These are phyloP conservation scores for Ceratosolen fusciceps DNA, from an alignment of 1,140 invertebrate species.

Conservation along the genomic window DNA sequence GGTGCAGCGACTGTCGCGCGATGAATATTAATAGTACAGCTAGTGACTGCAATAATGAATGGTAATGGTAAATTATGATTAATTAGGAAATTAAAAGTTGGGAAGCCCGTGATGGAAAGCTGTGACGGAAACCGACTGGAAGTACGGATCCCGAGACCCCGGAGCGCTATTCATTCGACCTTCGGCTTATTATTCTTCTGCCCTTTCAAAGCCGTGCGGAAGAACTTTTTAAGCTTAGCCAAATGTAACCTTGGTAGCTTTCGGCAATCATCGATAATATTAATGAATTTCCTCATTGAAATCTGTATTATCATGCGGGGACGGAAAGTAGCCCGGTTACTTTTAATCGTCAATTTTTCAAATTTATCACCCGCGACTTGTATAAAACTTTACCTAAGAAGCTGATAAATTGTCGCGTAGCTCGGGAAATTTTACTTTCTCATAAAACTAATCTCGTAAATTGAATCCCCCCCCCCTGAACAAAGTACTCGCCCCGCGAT, in stretches of 20 bases:
- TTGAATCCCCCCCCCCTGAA: neutral
- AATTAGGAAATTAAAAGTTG: conserved; percentile 1
- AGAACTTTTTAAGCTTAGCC: neutral
- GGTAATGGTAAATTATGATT: conserved; percentile 3
- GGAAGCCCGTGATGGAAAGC: neutral
- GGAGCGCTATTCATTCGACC: too few species aligned
- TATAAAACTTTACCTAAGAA: neutral
- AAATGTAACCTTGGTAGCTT: neutral
- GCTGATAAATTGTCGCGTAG: neutral
- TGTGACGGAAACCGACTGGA: too few species aligned
- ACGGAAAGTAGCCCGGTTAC: too few species aligned
- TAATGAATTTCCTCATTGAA: too few species aligned
- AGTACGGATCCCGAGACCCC: too few species aligned
- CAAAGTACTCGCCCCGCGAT: neutral
- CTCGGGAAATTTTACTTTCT: neutral
- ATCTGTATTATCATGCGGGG: too few species aligned
- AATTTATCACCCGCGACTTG: neutral
- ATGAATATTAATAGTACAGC: conserved; percentile 11
- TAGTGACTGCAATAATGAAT: neutral
- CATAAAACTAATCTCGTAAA: conserved; percentile 6
- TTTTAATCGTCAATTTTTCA: neutral
- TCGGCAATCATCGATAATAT: too few species aligned
- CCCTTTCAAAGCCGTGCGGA: neutral
- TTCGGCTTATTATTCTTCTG: too few species aligned
- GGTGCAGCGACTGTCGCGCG: neutral